Conservation (phyloP, 2,113 vertebrate species). For the Apodemus speciosus region DNA sequence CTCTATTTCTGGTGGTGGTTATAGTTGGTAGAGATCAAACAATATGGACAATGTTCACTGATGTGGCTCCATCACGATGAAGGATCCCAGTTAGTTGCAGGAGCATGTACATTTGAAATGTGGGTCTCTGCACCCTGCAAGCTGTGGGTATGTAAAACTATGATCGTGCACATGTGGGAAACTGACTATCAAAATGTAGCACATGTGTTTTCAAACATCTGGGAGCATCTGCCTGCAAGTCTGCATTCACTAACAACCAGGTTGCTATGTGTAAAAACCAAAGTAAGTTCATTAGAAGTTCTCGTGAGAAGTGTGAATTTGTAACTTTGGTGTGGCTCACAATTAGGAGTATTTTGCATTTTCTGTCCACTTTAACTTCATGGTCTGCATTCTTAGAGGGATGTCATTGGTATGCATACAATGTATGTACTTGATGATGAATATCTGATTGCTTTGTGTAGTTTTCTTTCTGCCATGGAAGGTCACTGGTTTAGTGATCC, state of each 20-base stretch:
- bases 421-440: background rate
- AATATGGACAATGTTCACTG: background rate
- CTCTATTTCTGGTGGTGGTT: background rate
- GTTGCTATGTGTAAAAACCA: background rate
- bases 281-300: background rate
- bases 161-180: background rate
- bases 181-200: background rate
- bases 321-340: background rate
- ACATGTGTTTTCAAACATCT: background rate
- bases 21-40: background rate
- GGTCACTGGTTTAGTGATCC: background rate
- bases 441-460: background rate
- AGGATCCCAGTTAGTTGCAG: background rate
- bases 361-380: background rate
- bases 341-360: background rate
- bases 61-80: background rate
- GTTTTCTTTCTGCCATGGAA: background rate
- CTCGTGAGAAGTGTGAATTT: background rate
- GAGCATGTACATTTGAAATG: background rate
- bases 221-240: background rate
- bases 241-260: background rate
- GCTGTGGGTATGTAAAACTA: background rate
- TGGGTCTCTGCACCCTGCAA: background rate
- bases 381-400: background rate
- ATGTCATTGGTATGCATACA: background rate